phyloP scores from a whole-genome alignment of 2,888 invertebrate genomes.

The Sylvicola cinctus region DNA sequence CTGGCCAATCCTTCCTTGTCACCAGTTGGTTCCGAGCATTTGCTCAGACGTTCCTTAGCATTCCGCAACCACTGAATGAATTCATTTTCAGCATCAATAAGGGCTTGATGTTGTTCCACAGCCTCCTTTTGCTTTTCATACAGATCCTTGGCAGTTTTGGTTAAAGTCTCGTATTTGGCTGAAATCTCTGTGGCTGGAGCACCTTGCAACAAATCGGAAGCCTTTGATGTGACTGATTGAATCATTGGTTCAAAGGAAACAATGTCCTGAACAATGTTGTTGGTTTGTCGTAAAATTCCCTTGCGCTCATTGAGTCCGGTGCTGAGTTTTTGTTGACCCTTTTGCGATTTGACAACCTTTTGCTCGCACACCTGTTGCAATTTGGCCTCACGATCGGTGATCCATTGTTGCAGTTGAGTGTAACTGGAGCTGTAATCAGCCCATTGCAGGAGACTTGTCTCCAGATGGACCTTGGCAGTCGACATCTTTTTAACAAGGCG shows the following conservation, averaged over 20 bases:
- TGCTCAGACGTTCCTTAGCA: slow-evolving; percentile 75
- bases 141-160: slow-evolving; percentile 75
- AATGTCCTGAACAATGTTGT: slow-evolving; percentile 90
- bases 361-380: slow-evolving; percentile 75
- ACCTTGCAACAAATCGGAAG: slow-evolving; percentile 76
- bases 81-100: slow-evolving; percentile 79
- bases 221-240: slow-evolving; percentile 83
- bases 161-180: slow-evolving; percentile 71
- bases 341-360: slow-evolving; percentile 58
- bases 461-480: slow-evolving; percentile 74
- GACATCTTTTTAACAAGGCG: slow-evolving; percentile 77
- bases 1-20: slow-evolving; percentile 74
- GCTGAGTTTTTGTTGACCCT: slow-evolving; percentile 57
- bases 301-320: slow-evolving; percentile 67
- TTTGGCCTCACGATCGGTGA: slow-evolving; percentile 80
- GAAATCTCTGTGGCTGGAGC: slow-evolving; percentile 84
- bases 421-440: slow-evolving; percentile 89
- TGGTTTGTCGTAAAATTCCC: slow-evolving; percentile 73
- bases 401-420: slow-evolving; percentile 83
- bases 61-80: slow-evolving; percentile 82
- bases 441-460: slow-evolving; percentile 84
- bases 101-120: slow-evolving; percentile 77
- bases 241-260: slow-evolving; percentile 95
- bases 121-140: slow-evolving; percentile 78
- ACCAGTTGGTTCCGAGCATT: slow-evolving; percentile 82